Conservation (phyloP, 2,888 invertebrate genomes). For the Chromoteleia sp. region DNA sequence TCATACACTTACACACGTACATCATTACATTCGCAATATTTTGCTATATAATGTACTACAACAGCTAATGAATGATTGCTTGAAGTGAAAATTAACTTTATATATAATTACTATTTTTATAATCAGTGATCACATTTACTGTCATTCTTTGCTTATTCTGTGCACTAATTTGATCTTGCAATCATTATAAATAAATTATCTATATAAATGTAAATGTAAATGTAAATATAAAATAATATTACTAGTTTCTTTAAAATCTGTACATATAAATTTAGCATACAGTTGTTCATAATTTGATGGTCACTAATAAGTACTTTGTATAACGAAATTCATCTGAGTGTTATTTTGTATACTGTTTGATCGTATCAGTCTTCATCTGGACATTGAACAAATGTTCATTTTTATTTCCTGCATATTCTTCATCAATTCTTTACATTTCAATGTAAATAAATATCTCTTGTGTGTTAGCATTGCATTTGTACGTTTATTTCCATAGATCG, state of each 20-base stretch:
- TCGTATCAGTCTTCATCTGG: conserved; percentile 39
- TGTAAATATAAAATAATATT: background rate
- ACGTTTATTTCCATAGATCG: conserved; percentile 37
- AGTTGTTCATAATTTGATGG: conserved; percentile 10
- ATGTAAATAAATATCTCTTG: conserved; percentile 56
- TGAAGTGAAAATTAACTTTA: conserved; percentile 57
- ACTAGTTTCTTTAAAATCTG: background rate
- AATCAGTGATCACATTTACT: conserved; percentile 59
- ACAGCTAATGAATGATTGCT: conserved; percentile 75
- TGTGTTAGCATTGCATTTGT: conserved; percentile 49
- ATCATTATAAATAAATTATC: conserved; percentile 26
- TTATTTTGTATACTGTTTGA: conserved; percentile 26
- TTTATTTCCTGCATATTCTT: conserved; percentile 34
- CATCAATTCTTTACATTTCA: conserved; percentile 39
- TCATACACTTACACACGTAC: conserved; percentile 50
- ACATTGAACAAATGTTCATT: conserved; percentile 40
- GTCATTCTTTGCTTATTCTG: conserved; percentile 69
- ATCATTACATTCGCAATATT: conserved; percentile 33
- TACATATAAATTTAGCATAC: conserved; percentile 18
- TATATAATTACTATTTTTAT: conserved; percentile 42
- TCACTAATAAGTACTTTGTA: too few relatives aligned
- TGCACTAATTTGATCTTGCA: conserved; percentile 57
- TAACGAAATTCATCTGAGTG: conserved; percentile 20
- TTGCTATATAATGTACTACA: conserved; percentile 55
- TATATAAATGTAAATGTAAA: conserved; percentile 5